Base-by-base conservation (phyloP, 2,888 invertebrate genomes). In the Drosophila kambysellisi region DNA sequence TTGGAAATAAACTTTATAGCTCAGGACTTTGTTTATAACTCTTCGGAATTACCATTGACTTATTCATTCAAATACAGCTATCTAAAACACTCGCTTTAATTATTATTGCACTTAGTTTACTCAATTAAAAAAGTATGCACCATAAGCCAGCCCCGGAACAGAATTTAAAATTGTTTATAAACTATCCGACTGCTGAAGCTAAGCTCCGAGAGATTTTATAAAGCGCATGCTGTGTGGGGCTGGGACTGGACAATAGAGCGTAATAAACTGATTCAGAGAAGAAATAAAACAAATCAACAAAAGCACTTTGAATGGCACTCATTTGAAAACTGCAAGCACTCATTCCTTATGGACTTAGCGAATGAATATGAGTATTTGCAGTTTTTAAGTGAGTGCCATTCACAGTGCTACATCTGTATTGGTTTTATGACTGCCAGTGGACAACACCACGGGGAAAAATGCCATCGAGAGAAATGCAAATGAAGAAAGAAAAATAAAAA, bases 311-410 rank as follows among this genome's bases (percentile, higher is more conserved):
- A 60, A 51, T 60, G 39, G 41, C 54, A 69, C 37, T 79, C 75
- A 79, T 75, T 65, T 79, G 69, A 56, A 61, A 65, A 75, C 64
- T 79, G 70, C 76, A 75, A 76, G 75, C 62, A 59, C 63, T 54
- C 63, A 53, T 53, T 53, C 48, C 20, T 25, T 25, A 25, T 25
- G 46, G 20, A 46, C 46, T 46, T 46, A 25, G 20, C 29, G 39
- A 70, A 54, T 35, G 50, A 54, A 59, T 48, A 60, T 53, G 59
- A 53, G 72, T 64, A 61, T 71, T 81, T 78, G 77, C 67, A 81
- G 58, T 77, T 67, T 66, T 62, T 81, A 78, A 67, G 68, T 77
- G 77, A 76, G 41, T 71, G 54, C 33, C 60, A 71, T 77, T 77
- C 77, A 81, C 51, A 67, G 60, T n/a, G 52, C 33, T 11, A 12